These are phyloP conservation scores for Rhopalosiphum maidis DNA, from an alignment of 1,140 invertebrate genomes.

Conservation along the genomic window DNA sequence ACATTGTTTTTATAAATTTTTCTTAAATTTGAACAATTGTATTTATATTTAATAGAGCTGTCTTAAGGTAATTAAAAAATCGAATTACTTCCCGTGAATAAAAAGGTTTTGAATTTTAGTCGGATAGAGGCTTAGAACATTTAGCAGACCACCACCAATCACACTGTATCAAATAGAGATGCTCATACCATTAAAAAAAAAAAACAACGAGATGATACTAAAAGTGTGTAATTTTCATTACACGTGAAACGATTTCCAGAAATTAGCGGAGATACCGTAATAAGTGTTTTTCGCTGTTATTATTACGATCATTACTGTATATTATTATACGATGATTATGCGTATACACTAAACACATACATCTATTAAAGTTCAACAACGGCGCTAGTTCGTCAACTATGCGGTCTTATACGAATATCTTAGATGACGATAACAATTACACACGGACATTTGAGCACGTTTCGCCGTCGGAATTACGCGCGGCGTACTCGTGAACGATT, in stretches of 20 bases:
- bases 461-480: neutral
- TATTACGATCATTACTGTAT: neutral
- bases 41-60: neutral
- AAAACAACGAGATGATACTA: neutral
- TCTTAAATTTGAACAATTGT: neutral
- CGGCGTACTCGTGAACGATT: neutral
- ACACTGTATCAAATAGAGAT: too few species aligned
- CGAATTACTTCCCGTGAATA: neutral
- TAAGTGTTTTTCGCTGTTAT: neutral
- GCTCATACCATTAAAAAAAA: neutral
- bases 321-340: too few species aligned
- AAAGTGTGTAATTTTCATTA: neutral
- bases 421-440: neutral
- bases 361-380: neutral
- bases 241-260: neutral
- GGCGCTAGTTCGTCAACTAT: too few species aligned
- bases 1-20: neutral
- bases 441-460: neutral
- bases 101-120: neutral
- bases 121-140: neutral
- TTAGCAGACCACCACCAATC: neutral
- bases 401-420: too few species aligned
- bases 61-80: neutral
- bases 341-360: neutral
- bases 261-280: neutral